A percentile compares a stretch with the other conserved stretches of the same genome.
Conservation (phyloP, 2,888 invertebrate genomes). For the Limulus polyphemus region DNA sequence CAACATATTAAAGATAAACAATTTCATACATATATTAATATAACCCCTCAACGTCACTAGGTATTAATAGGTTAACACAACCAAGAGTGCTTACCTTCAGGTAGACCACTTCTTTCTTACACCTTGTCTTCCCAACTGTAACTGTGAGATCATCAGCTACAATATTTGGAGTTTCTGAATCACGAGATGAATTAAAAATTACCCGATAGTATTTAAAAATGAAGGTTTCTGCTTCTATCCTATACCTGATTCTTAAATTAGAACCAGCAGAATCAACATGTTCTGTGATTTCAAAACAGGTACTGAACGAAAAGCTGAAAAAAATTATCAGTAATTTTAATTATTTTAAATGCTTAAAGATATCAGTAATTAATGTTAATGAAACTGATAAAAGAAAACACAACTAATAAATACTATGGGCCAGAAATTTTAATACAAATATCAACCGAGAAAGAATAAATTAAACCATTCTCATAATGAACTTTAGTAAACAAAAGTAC, state of each 20-base stretch:
- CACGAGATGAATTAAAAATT: conserved; percentile 50
- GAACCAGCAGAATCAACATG: conserved; percentile 38
- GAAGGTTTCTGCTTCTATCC: conserved; percentile 63
- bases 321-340: neutral
- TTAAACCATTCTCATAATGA: too few species aligned
- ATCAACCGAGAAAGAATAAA: too few species aligned
- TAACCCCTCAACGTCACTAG: too few species aligned
- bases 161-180: conserved; percentile 31
- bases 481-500: too few species aligned
- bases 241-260: conserved; percentile 51
- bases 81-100: neutral
- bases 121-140: neutral
- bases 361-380: neutral
- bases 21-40: too few species aligned
- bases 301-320: conserved; percentile 58
- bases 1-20: too few species aligned
- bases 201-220: conserved; percentile 44
- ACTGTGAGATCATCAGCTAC: conserved; percentile 24
- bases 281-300: conserved; percentile 55
- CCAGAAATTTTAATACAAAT: too few species aligned
- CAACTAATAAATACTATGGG: too few species aligned
- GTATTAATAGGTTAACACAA: too few species aligned
- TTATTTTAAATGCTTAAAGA: neutral
- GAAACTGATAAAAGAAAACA: too few species aligned
- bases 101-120: neutral